Base-by-base conservation (phyloP, 2,888 invertebrate species). In the Mechanitis messenoides region DNA sequence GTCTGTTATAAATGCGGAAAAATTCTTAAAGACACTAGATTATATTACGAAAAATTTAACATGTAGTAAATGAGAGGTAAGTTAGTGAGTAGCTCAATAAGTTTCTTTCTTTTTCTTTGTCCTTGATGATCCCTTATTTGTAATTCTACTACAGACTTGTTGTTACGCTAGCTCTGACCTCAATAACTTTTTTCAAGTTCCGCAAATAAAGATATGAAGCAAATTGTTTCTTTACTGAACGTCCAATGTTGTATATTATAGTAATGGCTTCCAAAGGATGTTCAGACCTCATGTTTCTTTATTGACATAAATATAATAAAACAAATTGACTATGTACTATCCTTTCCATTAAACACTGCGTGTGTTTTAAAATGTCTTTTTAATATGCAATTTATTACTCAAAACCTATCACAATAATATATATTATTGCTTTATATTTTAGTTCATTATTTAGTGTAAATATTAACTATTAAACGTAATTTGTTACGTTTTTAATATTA, bases 11-110 rank as follows among this genome's bases (percentile, higher is more conserved):
- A 20, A 20, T 20, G 20, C 20, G 1, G 20, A 20, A 20, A 47
- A 3, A n/a, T 20, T 38, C 28, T 47, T 47, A 28, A 12, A 47
- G 47, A 20, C 1, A 20, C 47, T 20, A 47, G 47, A n/a, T 47
- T n/a, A 46, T 33, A 38, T 38, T 38, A 7, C 4, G 38, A 38
- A 38, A 38, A 63, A 68, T 60, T 71, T 68, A 68, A 69, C 72
- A 74, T 67, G 68, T 72, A 70, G 66, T 70, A 70, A 73, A 70
- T 68, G 69, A 69, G 69, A 55, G 56, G 56, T 69, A 71, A 74
- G 71, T 73, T 71, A 68, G 66, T 55, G 69, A 72, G 67, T 74
- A 69, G 63, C 59, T 65, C 62, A 64, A 66, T 68, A 72, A 77
- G 69, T 73, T 69, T 62, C 63, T 62, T 59, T 62, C 58, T 63